Conservation (phyloP, 2,113 vertebrate species). For the Sclerurus mexicanus region DNA sequence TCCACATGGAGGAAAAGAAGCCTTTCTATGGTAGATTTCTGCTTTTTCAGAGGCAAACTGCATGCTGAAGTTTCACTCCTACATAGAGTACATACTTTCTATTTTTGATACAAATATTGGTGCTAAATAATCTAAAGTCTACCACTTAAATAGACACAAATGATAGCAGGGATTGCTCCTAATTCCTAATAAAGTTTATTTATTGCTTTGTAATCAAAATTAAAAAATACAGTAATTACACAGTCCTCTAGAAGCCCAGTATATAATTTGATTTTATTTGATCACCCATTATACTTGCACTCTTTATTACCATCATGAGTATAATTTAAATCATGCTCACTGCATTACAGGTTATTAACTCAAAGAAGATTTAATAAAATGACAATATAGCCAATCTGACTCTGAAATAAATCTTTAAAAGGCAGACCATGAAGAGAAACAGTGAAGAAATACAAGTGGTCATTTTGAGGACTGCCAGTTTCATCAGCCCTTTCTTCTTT, state of each 20-base stretch:
- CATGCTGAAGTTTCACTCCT: not conserved
- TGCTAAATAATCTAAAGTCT: not conserved
- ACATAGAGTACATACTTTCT: not conserved
- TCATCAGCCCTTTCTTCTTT: not conserved
- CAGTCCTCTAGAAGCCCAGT: not conserved
- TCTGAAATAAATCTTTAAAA: conserved; percentile 10
- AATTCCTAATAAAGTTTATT: not conserved
- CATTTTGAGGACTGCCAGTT: not conserved
- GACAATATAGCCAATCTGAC: not conserved
- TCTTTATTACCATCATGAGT: not conserved
- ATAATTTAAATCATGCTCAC: conserved; percentile 32
- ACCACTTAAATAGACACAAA: not conserved
- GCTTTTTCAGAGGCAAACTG: not conserved
- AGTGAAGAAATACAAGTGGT: not conserved
- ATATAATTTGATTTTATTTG: conserved; percentile 35
- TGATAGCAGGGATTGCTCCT: not conserved
- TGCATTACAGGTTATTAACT: conserved; percentile 42
- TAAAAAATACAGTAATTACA: not conserved
- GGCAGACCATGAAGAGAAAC: not conserved
- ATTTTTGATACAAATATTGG: not conserved
- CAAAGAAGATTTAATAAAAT: conserved; percentile 38
- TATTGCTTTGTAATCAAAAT: not conserved
- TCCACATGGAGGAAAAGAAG: fast-evolving
- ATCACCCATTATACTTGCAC: conserved; percentile 1
- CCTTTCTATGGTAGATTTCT: not conserved